These are phyloP conservation scores for Hoplostethus mediterraneus DNA, from an alignment of 2,797 vertebrate species.

Conservation along the genomic window DNA sequence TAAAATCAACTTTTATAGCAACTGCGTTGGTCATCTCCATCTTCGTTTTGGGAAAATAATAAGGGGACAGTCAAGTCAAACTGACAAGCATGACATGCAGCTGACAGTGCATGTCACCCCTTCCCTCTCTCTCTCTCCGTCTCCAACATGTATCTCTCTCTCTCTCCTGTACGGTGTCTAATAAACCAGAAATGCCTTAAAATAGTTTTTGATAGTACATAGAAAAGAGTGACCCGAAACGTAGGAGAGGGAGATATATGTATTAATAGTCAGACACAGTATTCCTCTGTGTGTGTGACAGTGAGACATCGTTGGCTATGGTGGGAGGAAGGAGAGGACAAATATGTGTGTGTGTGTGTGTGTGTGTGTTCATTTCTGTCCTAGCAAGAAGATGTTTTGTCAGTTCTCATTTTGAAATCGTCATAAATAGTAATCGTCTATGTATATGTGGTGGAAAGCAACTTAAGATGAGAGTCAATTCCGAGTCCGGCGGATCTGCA, in stretches of 20 bases:
- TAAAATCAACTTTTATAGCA: constrained; percentile 8
- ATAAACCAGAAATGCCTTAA: too few species aligned
- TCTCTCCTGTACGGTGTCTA: neutral
- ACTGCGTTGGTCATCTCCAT: neutral
- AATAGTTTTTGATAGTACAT: constrained; percentile 2
- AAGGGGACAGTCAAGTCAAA: neutral
- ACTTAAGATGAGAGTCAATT: constrained; percentile 71
- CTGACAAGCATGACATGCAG: too few species aligned
- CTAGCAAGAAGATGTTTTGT: constrained; percentile 41
- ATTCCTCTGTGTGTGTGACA: neutral
- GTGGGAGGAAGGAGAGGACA: constrained; percentile 33
- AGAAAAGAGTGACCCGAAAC: constrained; percentile 8
- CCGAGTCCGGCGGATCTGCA: constrained; percentile 39
- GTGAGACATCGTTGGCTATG: neutral
- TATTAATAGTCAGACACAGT: constrained; percentile 26
- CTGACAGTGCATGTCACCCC: neutral
- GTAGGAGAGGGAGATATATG: constrained; percentile 10
- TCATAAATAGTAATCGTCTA: constrained; percentile 59
- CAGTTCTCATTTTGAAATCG: constrained; percentile 45
- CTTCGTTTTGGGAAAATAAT: neutral
- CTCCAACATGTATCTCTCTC: neutral
- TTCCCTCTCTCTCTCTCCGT: neutral
- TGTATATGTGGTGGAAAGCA: constrained; percentile 39
- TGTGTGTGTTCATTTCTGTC: constrained; percentile 21
- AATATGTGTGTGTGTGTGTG: constrained; percentile 30